Evolutionary conservation across 2,888 invertebrate genomes (phyloP), one percentile per base, ranked within the genome.

Genomic region (Drosophila siamana): DNA sequence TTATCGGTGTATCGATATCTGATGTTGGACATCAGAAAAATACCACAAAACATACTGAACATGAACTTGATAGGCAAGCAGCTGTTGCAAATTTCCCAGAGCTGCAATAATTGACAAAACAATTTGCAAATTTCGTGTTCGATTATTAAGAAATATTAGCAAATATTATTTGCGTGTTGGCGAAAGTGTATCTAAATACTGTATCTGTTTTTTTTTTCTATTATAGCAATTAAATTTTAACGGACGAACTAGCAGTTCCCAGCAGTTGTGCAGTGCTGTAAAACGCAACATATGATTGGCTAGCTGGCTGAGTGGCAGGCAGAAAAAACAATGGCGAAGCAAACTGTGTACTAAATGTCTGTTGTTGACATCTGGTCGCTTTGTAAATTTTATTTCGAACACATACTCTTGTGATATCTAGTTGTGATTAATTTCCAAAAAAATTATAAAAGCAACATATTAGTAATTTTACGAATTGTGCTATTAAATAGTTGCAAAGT

Each of bases 331-430:
- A 85, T 87, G 88, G 86, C 88, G 80, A 85, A 80, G 80, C 71
- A 80, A 80, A 44, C 80, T 74, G 66, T 79, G 68, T 75, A 86
- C 71, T 69, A 69, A 83, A 86, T 69, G 56, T 86, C 67, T 68
- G 77, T 80, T 87, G 80, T 85, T 78, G 89, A 89, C 89, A 83
- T 87, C 83, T 83, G 82, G 82, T 89, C 88, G 89, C 81, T 84
- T 69, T 84, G 69, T 81, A 69, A 61, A 59, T 70, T 78, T 62
- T 64, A 69, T 71, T 81, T 81, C 62, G 30, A 74, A 77, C 74
- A 65, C 73, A 33, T n/a, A 66, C 46, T 65, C 56, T 89, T 81
- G 89, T 87, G 89, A 83, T 89, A 83, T 62, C 65, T 68, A 82
- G 75, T 89, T 89, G 82, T 88, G 87, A 88, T 83, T 69, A 68